phyloP scores from a whole-genome alignment of 2,888 invertebrate species.

The Dicroscelio sp. region DNA sequence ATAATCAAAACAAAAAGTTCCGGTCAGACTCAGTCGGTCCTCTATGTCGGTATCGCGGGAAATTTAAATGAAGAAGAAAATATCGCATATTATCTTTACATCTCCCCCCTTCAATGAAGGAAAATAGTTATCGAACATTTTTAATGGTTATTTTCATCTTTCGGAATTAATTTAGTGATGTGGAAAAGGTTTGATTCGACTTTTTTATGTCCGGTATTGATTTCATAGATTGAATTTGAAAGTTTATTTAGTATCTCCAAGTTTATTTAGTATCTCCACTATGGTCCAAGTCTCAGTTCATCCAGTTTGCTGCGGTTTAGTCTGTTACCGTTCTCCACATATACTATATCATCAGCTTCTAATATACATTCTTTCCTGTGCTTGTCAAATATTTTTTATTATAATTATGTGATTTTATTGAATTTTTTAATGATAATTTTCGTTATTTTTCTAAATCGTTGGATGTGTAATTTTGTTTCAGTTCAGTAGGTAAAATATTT shows the following conservation, averaged over 20 bases:
- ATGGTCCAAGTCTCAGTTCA: slow-evolving; percentile 24
- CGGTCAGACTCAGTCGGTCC: no score
- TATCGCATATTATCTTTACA: slow-evolving; percentile 19
- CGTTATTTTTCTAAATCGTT: slow-evolving; percentile 5
- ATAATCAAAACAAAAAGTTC: no score
- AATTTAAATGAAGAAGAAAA: no score
- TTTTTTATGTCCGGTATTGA: slow-evolving; percentile 21
- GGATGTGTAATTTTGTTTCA: background rate
- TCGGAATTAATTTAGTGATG: slow-evolving; percentile 31
- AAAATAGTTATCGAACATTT: slow-evolving; percentile 21
- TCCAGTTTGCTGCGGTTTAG: slow-evolving; percentile 29
- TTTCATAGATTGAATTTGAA: slow-evolving; percentile 18
- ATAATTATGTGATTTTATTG: slow-evolving; percentile 31
- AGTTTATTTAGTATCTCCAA: slow-evolving; percentile 11
- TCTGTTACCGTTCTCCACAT: slow-evolving; percentile 26
- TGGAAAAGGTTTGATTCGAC: slow-evolving; percentile 8
- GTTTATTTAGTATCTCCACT: no score
- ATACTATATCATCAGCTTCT: background rate
- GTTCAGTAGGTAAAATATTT: slow-evolving; percentile 26
- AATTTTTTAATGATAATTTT: background rate
- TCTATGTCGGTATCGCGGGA: no score
- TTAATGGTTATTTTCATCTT: background rate
- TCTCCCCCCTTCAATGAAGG: background rate
- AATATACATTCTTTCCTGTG: slow-evolving; percentile 20
- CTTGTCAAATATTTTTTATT: slow-evolving; percentile 25